phyloP scores from a whole-genome alignment of 2,797 vertebrate species.

The Emys orbicularis region DNA sequence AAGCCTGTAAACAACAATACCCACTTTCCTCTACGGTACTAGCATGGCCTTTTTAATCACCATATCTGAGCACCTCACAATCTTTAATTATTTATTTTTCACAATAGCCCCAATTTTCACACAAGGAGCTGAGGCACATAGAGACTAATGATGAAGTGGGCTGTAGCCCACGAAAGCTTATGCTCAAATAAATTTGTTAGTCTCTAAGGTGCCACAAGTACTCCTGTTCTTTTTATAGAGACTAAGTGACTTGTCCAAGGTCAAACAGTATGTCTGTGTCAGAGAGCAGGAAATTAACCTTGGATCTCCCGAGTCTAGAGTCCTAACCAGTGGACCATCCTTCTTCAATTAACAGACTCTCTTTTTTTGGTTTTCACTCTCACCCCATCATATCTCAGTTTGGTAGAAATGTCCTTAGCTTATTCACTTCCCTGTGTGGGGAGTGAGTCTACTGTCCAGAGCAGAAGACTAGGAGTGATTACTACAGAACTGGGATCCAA shows the following conservation, averaged over 20 bases:
- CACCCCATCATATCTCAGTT: neutral
- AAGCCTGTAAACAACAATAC: neutral
- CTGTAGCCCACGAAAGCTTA: too few relatives aligned
- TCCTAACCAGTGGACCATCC: rapidly evolving
- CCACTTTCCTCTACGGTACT: neutral
- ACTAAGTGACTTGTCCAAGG: neutral
- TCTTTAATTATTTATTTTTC: neutral
- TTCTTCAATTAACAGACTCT: neutral
- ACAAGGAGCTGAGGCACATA: neutral
- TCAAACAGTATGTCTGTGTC: neutral
- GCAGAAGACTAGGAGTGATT: neutral
- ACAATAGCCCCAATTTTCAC: neutral
- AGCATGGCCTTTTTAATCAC: neutral
- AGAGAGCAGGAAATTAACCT: neutral
- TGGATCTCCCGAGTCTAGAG: neutral
- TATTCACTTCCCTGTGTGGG: neutral
- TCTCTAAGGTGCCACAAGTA: too few relatives aligned
- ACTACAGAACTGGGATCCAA: neutral
- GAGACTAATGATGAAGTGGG: neutral
- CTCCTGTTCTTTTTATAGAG: neutral
- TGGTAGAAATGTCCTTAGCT: neutral
- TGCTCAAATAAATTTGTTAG: too few relatives aligned
- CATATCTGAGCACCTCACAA: neutral
- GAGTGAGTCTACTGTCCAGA: rapidly evolving
- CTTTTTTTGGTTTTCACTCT: neutral